Evolutionary conservation across 2,113 vertebrate genomes (phyloP).

Genomic region (Sebastes fasciatus): DNA sequence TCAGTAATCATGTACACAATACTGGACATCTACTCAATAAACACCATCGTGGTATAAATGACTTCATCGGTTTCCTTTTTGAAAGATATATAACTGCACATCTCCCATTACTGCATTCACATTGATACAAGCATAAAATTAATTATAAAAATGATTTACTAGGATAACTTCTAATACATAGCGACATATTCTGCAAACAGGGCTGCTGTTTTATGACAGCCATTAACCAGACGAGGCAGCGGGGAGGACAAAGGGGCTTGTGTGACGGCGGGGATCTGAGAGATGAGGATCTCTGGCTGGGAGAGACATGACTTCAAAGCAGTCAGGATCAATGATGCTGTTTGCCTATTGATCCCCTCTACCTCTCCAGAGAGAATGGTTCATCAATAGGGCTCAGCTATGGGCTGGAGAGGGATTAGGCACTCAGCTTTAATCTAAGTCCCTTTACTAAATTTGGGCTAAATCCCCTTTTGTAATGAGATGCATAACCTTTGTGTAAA

Average conservation of each 20-base stretch:
- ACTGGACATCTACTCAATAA: slow-evolving; percentile 15
- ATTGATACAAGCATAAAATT: slow-evolving; percentile 21
- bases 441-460: slow-evolving; percentile 69
- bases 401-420: slow-evolving; percentile 72
- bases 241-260: slow-evolving; percentile 22
- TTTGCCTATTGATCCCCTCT: slow-evolving; percentile 78
- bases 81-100: slow-evolving; percentile 12
- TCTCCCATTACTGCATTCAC: not conserved
- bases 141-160: slow-evolving; percentile 40
- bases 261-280: slow-evolving; percentile 57
- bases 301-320: slow-evolving; percentile 81
- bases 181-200: slow-evolving; percentile 46
- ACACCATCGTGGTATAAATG: slow-evolving; percentile 12
- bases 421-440: slow-evolving; percentile 72
- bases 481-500: slow-evolving; percentile 30
- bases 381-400: slow-evolving; percentile 74
- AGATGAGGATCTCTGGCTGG: slow-evolving; percentile 67
- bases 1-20: slow-evolving; percentile 29
- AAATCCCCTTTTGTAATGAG: slow-evolving; percentile 68
- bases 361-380: slow-evolving; percentile 56
- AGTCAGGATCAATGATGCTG: slow-evolving; percentile 79
- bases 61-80: slow-evolving; percentile 7
- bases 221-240: slow-evolving; percentile 62
- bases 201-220: slow-evolving; percentile 62
- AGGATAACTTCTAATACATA: slow-evolving; percentile 11